Percentiles rank a stretch among this genome's conserved stretches.
Conservation (phyloP, 2,113 vertebrate species). For the Pica pica region DNA sequence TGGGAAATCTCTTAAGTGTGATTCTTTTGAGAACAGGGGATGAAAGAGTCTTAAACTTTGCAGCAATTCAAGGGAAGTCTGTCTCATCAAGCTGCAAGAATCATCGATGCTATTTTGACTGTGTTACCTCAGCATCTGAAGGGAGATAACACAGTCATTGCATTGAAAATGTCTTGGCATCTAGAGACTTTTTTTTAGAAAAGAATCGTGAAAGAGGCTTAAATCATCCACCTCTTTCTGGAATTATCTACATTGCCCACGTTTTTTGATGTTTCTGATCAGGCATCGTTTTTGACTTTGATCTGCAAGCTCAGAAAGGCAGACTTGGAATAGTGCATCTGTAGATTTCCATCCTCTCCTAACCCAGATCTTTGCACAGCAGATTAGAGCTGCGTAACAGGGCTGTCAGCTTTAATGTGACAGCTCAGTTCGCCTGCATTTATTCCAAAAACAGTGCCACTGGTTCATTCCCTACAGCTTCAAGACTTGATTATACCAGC, state of each 20-base stretch:
- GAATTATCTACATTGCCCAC: background rate
- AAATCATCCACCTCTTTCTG: background rate
- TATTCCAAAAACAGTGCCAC: background rate
- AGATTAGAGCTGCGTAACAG: background rate
- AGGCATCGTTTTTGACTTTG: background rate
- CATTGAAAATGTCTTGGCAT: background rate
- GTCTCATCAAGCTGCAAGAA: background rate
- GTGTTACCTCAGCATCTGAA: background rate
- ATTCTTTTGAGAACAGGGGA: background rate
- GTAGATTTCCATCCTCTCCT: conserved; percentile 20
- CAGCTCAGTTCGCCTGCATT: background rate
- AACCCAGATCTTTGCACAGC: conserved; percentile 6
- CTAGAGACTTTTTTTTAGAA: background rate
- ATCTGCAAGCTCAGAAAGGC: background rate
- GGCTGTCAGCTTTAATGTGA: conserved; percentile 20
- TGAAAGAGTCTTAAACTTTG: background rate
- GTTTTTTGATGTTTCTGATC: background rate
- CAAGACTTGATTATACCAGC: background rate
- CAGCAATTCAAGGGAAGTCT: background rate
- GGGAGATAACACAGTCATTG: background rate
- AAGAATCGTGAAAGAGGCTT: background rate
- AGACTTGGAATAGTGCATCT: background rate
- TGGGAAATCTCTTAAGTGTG: background rate
- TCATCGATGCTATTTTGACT: background rate
- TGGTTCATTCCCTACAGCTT: background rate